These are phyloP conservation scores for Pristionchus arcanus DNA, from an alignment of 2,888 invertebrate species.

Conservation along the genomic window DNA sequence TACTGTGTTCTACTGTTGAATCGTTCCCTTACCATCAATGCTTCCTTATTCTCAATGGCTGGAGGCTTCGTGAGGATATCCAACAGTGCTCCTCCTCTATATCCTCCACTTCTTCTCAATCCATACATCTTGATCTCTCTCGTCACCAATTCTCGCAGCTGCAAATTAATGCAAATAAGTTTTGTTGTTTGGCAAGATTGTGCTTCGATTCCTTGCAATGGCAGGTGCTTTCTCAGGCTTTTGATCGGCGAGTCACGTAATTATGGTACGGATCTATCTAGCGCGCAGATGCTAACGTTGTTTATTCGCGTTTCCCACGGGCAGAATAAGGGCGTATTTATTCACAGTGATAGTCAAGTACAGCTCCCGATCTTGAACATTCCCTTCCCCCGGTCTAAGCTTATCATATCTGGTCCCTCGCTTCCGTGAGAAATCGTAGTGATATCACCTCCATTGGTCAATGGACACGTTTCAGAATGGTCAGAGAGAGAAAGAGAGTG, in stretches of 20 bases:
- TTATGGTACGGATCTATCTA: neutral
- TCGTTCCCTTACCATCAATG: neutral
- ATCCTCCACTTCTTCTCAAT: constrained; percentile 42
- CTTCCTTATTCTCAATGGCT: constrained; percentile 14
- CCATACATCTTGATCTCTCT: constrained; percentile 51
- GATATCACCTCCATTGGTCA: neutral
- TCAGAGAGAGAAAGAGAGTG: neutral
- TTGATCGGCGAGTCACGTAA: neutral
- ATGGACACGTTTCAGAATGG: neutral
- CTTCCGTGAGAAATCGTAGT: neutral
- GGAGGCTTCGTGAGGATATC: constrained; percentile 47
- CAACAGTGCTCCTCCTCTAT: constrained; percentile 47
- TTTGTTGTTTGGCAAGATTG: neutral
- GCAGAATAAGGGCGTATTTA: no score
- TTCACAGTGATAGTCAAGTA: neutral
- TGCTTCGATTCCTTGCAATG: neutral
- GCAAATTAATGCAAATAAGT: neutral
- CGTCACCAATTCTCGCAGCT: constrained; percentile 24
- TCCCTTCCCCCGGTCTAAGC: neutral
- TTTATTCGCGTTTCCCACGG: neutral
- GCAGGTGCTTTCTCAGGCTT: neutral
- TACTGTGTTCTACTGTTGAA: neutral
- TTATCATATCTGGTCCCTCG: neutral
- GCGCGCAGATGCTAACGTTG: neutral
- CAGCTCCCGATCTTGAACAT: neutral